Evolutionary conservation across 2,888 invertebrate species (phyloP), one percentile per base, ranked within the genome.

Genomic region (Synergus laeviventris): DNA sequence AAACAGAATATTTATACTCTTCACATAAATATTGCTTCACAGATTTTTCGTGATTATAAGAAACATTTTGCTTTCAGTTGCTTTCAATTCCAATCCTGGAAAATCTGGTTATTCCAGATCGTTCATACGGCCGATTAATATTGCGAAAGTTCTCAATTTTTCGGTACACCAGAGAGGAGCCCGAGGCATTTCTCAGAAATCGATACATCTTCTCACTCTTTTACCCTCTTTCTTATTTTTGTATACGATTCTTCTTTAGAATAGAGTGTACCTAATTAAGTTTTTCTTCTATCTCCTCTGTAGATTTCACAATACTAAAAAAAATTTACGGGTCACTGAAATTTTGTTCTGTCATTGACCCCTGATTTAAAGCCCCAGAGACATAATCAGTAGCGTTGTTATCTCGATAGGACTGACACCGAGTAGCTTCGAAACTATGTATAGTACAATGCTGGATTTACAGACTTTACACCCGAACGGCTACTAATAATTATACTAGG

Each of bases 101-200:
- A 62, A 81, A 85, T 85, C 81, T 83, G 76, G 82, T 84, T 84
- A 83, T 79, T 76, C 80, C 77, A 80, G 75, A 79, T 80, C 78
- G 78, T 80, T 80, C 81, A 79, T 76, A 79, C 79, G 78, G 75
- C 77, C 82, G 82, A 84, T 87, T 86, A 86, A 86, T 86, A 85
- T 84, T 76, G 82, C 79, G 78, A 81, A 84, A 84, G 81, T 85
- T 84, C 79, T 83, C 80, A 77, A 83, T 84, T 85, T 84, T 77
- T 76, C 70, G 80, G 62, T 74, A 64, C 60, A 49, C 42, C 38
- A 64, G 73, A 66, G 74, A 76, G 56, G 76, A 60, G 73, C 62
- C 12, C 24, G 1, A 59, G 59, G 21, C 14, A 45, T 66, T 66
- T 66, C 16, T 42, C 24, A 24, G 14, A 66, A 66, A 66, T 66